These are phyloP conservation scores for Pituophis catenifer DNA, from an alignment of 2,113 vertebrate genomes.

Conservation along the genomic window DNA sequence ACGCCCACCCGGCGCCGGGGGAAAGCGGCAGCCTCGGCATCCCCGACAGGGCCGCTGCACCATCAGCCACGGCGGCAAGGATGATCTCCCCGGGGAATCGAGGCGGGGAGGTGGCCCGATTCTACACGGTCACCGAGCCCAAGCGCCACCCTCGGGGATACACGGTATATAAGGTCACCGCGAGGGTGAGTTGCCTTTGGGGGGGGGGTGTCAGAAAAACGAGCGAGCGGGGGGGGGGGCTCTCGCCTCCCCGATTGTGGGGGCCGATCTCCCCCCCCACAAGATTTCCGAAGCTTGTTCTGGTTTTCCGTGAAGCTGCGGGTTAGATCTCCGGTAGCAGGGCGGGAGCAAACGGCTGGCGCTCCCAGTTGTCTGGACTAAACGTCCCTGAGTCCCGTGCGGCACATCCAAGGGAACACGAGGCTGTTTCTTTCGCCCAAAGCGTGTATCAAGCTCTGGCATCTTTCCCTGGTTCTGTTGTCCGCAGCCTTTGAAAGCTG, in stretches of 20 bases:
- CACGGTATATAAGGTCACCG: conserved; percentile 96
- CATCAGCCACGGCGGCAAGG: conserved; percentile 44
- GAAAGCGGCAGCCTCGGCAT: neutral
- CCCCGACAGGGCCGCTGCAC: conserved; percentile 66
- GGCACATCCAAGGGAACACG: neutral
- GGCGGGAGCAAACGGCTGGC: neutral
- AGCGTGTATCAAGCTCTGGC: neutral
- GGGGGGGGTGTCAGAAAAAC: neutral
- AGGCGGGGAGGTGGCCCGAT: conserved; percentile 86
- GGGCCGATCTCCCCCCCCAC: neutral
- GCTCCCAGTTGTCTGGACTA: neutral
- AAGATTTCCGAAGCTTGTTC: neutral
- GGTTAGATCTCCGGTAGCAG: neutral
- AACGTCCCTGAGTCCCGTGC: neutral
- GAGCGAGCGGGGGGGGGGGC: too few relatives aligned
- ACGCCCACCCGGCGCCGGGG: neutral
- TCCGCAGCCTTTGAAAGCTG: neutral
- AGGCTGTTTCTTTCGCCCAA: neutral
- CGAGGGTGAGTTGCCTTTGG: conserved; percentile 79
- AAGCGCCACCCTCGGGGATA: conserved; percentile 88
- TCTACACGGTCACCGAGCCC: conserved; percentile 96
- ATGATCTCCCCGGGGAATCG: conserved; percentile 87
- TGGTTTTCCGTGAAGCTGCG: neutral
- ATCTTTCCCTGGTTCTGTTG: neutral
- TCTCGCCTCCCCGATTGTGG: neutral